Base-by-base conservation (phyloP, 2,113 vertebrate species). In the Pachyramphus minor region DNA sequence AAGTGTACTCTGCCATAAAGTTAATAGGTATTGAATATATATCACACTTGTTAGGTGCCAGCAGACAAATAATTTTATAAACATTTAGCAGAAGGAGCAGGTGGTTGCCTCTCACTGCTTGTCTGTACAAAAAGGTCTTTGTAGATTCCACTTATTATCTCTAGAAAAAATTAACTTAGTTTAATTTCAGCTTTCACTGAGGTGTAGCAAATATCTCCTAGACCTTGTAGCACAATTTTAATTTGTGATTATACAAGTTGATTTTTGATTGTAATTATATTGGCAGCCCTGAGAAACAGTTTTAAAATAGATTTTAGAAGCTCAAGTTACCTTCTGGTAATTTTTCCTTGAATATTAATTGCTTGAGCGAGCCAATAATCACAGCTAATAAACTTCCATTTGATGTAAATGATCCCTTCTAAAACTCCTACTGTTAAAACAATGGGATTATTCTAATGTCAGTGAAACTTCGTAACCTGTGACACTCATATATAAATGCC, bases 101-200 rank as follows among this genome's bases (percentile, higher is more conserved):
- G 49, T 63, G 27, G 21, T 19, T 90, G 67, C 63, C 64, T 77
- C 45, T 83, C 69, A 79, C 21, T 90, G 67, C 64, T 8, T 79
- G 17, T 47, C 50, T 42, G 37, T 56, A 86, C 55, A 86, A 66
- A 84, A 92, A 15, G 14, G 42, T 81, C 56, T 63, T 86, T 71
- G 33, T 35, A 80, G 64, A 55, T 81, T 78, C n/a, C 47, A 81
- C 44, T 93, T 90, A 74, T 78, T 45, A 84, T 44, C 59, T 67
- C 41, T 24, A 81, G 30, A 83, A 90, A 84, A 86, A 86, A 72
- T 37, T 15, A 89, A 87, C 31, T 74, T 85, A 47, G 47, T 45
- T 87, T 68, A 78, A 95, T 92, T 94, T 92, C 56, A 89, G 52
- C 44, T 96, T 87, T 68, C 69, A 68, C 41, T n/a, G 27, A 87